Conservation (phyloP, 2,888 invertebrate genomes). For the Caenorhabditis imperialis region DNA sequence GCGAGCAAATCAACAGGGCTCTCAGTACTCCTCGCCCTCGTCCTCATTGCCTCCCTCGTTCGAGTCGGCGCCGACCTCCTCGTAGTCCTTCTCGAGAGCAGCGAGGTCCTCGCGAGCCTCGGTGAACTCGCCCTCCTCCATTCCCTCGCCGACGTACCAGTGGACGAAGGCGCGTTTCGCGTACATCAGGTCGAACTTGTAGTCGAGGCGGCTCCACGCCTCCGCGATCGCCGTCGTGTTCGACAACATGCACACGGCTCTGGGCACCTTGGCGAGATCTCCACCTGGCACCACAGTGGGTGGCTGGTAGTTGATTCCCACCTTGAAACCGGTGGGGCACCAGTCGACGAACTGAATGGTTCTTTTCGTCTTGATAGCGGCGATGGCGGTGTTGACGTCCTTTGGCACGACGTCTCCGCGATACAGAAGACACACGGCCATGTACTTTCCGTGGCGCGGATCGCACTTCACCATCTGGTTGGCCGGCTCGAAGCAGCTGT, state of each 20-base stretch:
- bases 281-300: constrained; percentile 91
- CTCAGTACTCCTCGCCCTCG: constrained; percentile 51
- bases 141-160: constrained; percentile 80
- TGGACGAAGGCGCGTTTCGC: constrained; percentile 81
- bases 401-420: constrained; percentile 92
- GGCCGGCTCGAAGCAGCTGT: constrained; percentile 88
- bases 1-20: no score
- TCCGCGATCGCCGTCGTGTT: constrained; percentile 93
- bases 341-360: constrained; percentile 87
- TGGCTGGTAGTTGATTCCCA: constrained; percentile 82
- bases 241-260: constrained; percentile 89
- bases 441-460: constrained; percentile 82
- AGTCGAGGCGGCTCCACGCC: constrained; percentile 87
- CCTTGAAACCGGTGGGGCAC: constrained; percentile 79
- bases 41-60: constrained; percentile 67
- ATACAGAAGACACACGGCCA: constrained; percentile 80
- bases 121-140: constrained; percentile 78
- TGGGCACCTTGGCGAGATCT: constrained; percentile 84
- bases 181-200: constrained; percentile 87
- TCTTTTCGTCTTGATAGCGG: constrained; percentile 93
- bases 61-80: constrained; percentile 67
- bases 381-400: constrained; percentile 93
- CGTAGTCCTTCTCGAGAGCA: constrained; percentile 73
- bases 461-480: constrained; percentile 93
- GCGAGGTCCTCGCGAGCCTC: constrained; percentile 77